These are phyloP conservation scores for Atopsyche davidsoni DNA, from an alignment of 1,140 invertebrate genomes.

Conservation along the genomic window DNA sequence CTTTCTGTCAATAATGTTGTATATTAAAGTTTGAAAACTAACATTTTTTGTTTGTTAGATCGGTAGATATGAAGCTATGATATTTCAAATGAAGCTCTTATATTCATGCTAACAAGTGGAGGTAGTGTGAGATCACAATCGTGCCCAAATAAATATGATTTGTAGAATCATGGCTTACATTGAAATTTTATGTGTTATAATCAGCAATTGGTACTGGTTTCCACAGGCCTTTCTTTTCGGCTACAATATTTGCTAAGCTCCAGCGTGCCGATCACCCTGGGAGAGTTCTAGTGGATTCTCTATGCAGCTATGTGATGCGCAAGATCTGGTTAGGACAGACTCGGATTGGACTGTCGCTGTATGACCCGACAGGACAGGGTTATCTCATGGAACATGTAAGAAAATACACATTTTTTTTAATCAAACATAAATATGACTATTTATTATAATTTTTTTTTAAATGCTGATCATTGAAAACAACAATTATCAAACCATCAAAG, in stretches of 20 bases:
- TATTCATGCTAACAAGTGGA: no score
- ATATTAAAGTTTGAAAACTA: no score
- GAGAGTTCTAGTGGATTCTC: conserved; percentile 69
- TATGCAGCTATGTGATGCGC: conserved; percentile 94
- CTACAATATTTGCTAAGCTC: conserved; percentile 80
- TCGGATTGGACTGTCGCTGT: conserved; percentile 84
- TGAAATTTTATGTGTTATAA: background rate
- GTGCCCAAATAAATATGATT: no score
- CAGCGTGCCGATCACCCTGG: conserved; percentile 78
- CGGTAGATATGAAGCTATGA: no score
- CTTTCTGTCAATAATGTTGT: background rate
- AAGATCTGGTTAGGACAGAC: conserved; percentile 93
- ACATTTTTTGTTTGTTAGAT: background rate
- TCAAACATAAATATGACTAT: no score
- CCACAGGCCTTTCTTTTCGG: conserved; percentile 68
- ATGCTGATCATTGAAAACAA: no score
- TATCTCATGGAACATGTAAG: conserved; percentile 80
- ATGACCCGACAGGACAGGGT: conserved; percentile 89
- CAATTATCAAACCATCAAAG: no score
- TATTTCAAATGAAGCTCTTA: no score
- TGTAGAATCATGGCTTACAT: background rate
- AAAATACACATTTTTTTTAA: no score
- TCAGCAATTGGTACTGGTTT: conserved; percentile 6
- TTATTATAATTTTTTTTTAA: no score
- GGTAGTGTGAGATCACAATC: no score